A percentile compares a stretch with the other conserved stretches of the same genome.
Conservation (phyloP, 2,888 invertebrate species). For the Coronaproctus castanopsis region DNA sequence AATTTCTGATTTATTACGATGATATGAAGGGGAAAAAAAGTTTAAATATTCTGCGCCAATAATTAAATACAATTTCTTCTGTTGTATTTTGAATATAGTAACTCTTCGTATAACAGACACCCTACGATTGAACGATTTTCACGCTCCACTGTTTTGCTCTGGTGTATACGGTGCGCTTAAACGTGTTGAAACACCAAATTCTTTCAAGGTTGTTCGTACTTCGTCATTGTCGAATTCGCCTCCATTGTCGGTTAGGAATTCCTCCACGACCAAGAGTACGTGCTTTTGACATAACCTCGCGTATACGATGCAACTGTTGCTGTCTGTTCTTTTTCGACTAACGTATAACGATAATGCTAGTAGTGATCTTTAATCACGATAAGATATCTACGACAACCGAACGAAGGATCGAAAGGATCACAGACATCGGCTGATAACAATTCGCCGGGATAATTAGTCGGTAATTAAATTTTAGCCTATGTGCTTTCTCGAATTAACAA, state of each 20-base stretch:
- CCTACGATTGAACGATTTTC: slow-evolving; percentile 17
- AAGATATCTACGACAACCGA: not conserved
- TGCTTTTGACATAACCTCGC: slow-evolving; percentile 1
- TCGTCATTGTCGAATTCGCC: slow-evolving; percentile 18
- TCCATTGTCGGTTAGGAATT: slow-evolving; percentile 22
- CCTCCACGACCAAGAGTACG: slow-evolving; percentile 21
- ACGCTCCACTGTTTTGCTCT: slow-evolving; percentile 17
- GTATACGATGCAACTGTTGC: not conserved
- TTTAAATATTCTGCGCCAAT: no score
- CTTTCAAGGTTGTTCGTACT: slow-evolving; percentile 17
- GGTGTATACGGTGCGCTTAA: slow-evolving; percentile 16
- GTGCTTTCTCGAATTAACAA: slow-evolving; percentile 1
- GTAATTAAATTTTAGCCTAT: not conserved
- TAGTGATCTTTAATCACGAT: slow-evolving; percentile 1
- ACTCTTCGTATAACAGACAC: no score
- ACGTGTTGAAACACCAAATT: slow-evolving; percentile 14
- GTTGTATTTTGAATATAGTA: no score
- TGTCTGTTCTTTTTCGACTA: not conserved
- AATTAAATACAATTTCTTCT: no score
- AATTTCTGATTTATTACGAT: no score
- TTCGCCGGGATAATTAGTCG: slow-evolving; percentile 19
- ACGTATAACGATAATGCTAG: not conserved
- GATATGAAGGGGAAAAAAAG: no score
- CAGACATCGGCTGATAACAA: slow-evolving; percentile 9
- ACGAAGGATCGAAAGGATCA: not conserved